phyloP scores from a whole-genome alignment of 2,113 vertebrate species.

The Atractosteus spatula region DNA sequence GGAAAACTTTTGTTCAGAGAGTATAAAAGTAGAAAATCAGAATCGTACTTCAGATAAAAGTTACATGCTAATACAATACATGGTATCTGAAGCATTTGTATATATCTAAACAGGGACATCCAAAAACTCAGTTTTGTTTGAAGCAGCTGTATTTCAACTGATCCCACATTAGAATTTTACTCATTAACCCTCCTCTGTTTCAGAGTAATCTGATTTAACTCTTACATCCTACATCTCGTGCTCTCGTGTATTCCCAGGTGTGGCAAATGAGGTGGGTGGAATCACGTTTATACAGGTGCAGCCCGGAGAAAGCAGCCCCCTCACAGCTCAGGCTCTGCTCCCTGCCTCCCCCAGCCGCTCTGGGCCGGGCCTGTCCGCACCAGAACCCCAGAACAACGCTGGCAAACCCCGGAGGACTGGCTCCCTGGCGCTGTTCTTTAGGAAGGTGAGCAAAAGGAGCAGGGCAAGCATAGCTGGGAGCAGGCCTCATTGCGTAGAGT shows the following conservation, averaged over 20 bases:
- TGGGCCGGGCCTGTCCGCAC: constrained; percentile 34
- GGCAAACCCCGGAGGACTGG: constrained; percentile 80
- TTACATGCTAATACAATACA: too few species aligned
- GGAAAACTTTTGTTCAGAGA: too few species aligned
- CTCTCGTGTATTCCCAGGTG: constrained; percentile 54
- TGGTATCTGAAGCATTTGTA: neutral
- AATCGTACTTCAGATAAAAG: too few species aligned
- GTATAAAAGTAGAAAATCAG: too few species aligned
- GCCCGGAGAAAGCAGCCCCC: constrained; percentile 59
- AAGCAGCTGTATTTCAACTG: too few species aligned
- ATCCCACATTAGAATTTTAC: too few species aligned
- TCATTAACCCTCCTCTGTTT: too few species aligned
- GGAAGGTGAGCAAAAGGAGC: constrained; percentile 72
- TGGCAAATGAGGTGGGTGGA: constrained; percentile 65
- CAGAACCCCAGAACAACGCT: constrained; percentile 44
- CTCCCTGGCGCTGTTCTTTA: constrained; percentile 92
- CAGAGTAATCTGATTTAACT: too few species aligned
- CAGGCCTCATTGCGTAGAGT: too few species aligned
- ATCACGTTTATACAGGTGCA: constrained; percentile 79
- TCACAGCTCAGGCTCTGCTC: constrained; percentile 73
- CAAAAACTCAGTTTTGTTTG: too few species aligned
- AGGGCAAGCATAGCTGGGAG: neutral
- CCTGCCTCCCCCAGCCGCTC: constrained; percentile 58
- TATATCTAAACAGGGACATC: too few species aligned
- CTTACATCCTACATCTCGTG: neutral